phyloP scores from a whole-genome alignment of 2,113 vertebrate genomes.

The Echinops telfairi region DNA sequence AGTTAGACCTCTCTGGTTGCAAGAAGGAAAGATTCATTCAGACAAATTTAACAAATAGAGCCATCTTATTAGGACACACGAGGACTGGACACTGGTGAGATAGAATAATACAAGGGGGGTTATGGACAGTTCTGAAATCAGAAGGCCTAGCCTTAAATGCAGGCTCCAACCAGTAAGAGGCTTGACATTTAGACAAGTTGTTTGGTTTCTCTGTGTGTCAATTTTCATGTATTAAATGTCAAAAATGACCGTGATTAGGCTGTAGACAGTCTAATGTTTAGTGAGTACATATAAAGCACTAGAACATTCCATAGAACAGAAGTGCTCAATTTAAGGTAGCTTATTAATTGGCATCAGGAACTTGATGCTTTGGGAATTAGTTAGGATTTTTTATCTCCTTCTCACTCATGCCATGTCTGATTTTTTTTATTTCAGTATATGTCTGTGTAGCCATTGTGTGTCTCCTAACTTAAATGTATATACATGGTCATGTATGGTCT shows the following conservation, averaged over 20 bases:
- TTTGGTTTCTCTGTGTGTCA: neutral
- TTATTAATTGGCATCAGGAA: neutral
- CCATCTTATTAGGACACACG: neutral
- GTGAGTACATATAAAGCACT: rapidly evolving
- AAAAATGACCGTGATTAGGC: neutral
- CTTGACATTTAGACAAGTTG: neutral
- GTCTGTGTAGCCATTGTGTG: neutral
- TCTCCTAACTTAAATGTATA: neutral
- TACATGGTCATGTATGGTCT: neutral
- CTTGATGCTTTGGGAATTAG: neutral
- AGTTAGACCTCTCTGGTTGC: neutral
- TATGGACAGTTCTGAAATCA: neutral
- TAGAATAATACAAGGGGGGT: too few relatives aligned
- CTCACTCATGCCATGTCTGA: neutral
- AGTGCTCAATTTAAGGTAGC: neutral
- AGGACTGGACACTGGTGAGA: neutral
- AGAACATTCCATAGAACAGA: neutral
- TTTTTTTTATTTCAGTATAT: neutral
- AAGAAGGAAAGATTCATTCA: neutral
- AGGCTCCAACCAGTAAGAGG: too few relatives aligned
- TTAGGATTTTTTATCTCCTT: neutral
- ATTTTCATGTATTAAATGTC: neutral
- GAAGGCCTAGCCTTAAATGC: neutral
- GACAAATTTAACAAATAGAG: neutral
- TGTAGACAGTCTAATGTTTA: too few relatives aligned